These are phyloP conservation scores for Baryphthengus martii DNA, from an alignment of 2,113 vertebrate genomes.

Conservation along the genomic window DNA sequence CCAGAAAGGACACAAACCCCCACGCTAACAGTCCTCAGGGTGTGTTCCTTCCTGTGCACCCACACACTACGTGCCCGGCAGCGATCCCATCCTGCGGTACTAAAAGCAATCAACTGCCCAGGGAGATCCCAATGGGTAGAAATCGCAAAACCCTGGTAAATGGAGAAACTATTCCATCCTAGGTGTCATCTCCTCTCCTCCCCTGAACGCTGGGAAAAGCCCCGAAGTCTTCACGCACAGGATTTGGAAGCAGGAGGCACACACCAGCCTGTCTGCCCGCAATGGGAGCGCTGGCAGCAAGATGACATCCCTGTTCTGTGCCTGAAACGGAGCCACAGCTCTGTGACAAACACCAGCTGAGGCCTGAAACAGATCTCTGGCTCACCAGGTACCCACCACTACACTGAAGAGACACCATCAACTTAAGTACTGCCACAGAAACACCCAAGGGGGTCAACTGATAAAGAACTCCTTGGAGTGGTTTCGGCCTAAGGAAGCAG, in stretches of 20 bases:
- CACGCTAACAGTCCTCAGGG: too few relatives aligned
- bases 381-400: too few relatives aligned
- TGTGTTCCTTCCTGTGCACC: not conserved
- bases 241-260: not conserved
- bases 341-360: not conserved
- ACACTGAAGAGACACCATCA: not conserved
- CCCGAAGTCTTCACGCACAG: not conserved
- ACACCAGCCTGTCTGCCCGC: not conserved
- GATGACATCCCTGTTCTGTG: not conserved
- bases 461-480: not conserved
- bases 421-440: fast-evolving
- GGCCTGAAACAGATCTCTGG: not conserved
- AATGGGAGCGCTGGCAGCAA: not conserved
- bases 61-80: not conserved
- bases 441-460: not conserved
- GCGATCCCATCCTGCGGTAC: fast-evolving
- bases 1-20: not conserved
- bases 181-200: not conserved
- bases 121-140: not conserved
- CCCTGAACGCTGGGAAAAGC: not conserved
- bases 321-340: not conserved
- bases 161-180: not conserved
- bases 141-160: not conserved
- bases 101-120: not conserved
- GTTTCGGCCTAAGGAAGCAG: not conserved